Evolutionary conservation across 2,797 vertebrate species (phyloP).

Genomic region (Labeo calbasu): DNA sequence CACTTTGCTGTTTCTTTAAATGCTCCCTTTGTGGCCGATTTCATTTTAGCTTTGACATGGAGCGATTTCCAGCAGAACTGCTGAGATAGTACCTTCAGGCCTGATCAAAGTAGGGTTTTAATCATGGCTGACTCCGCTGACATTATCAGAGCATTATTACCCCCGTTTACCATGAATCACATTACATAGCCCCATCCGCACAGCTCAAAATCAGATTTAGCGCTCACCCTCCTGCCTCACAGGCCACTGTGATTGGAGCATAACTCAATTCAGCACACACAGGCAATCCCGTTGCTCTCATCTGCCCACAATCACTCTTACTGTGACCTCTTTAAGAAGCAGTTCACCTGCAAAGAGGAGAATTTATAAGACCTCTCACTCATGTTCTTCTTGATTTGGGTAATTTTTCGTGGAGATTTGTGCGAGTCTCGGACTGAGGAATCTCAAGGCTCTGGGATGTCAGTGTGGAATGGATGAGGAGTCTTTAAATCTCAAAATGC

Average conservation of each 20-base stretch:
- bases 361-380: constrained; percentile 18
- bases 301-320: constrained; percentile 43
- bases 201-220: constrained; percentile 63
- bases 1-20: constrained; percentile 27
- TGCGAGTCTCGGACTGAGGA: background rate
- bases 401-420: background rate
- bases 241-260: constrained; percentile 47
- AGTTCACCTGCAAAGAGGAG: constrained; percentile 10
- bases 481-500: constrained; percentile 7
- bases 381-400: constrained; percentile 23
- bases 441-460: constrained; percentile 48
- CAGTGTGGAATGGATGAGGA: constrained; percentile 1
- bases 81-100: constrained; percentile 43
- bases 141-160: constrained; percentile 54
- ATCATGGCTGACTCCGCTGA: constrained; percentile 46
- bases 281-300: constrained; percentile 6
- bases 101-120: constrained; percentile 47
- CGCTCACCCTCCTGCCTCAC: constrained; percentile 53
- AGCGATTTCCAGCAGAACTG: constrained; percentile 37
- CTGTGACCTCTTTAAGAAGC: constrained; percentile 12
- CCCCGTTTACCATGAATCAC: constrained; percentile 55
- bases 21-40: constrained; percentile 12
- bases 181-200: constrained; percentile 54
- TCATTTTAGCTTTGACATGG: constrained; percentile 3
- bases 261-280: constrained; percentile 45